Evolutionary conservation across 2,113 vertebrate genomes (phyloP), one percentile per base, ranked within the genome.

Genomic region (Paramormyrops kingsleyae): DNA sequence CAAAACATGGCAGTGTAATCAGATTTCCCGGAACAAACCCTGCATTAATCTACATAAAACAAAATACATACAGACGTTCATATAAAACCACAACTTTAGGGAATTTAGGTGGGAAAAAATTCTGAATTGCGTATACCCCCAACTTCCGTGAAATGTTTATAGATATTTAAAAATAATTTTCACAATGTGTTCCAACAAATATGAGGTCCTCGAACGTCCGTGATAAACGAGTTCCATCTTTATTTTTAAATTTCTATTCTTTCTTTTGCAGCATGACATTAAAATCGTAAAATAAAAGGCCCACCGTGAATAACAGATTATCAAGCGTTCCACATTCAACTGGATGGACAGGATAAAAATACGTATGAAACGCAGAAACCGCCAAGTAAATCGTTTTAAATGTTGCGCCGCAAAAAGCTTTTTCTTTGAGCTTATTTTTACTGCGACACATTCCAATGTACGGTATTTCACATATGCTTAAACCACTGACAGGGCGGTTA

Each of bases 61-160:
- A 87, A 49, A 93, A 92, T 89, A 88, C 92, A 91, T 92, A 93
- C 94, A 94, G 89, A 92, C 91, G 92, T 94, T 31, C 94, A 93
- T 88, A 90, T 42, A 8, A 80, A 93, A 94, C 93, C 83, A 91
- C 91, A 88, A 91, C 88, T 50, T 89, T 88, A 92, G 90, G 59
- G 92, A 94, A 94, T 92, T 46, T 46, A 84, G 8, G 21, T 84
- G 39, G 21, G 8, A 24, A 70, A 17, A 83, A 84, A 44, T 13
- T 44, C 17, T 46, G 8, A 84, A n/a, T 84, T 84, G 8, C 46
- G 39, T 84, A 46, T 21, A 4, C 59, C 8, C 35, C 19, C 3
- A 84, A 42, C 15, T 47, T 84, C 7, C 6, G 9, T 24, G 9
- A 46, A 47, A 84, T 47, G 44, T 13, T 47, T 3, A 83, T 24